phyloP scores from a whole-genome alignment of 2,888 invertebrate species.

The Morpho deidamia region DNA sequence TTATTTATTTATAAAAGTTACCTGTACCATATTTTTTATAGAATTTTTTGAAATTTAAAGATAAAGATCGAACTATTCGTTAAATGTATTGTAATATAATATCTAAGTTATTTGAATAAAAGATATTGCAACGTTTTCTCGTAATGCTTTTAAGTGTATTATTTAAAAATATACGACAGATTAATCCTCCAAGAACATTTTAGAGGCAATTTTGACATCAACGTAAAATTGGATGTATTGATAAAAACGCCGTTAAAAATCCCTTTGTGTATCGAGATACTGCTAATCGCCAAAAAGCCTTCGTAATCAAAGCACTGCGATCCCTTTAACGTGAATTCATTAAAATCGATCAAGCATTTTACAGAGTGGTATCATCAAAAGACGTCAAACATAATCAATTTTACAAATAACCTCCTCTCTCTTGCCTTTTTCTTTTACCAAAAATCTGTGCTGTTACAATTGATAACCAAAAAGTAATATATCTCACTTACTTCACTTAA shows the following conservation, averaged over 20 bases:
- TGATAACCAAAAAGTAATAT: not conserved
- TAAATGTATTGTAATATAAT: too few species aligned
- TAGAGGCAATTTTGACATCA: slow-evolving; percentile 1
- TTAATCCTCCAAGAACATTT: not conserved
- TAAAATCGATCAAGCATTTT: slow-evolving; percentile 61
- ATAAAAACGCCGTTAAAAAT: slow-evolving; percentile 17
- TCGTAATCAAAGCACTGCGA: slow-evolving; percentile 20
- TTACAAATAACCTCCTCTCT: slow-evolving; percentile 60
- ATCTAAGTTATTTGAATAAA: too few species aligned
- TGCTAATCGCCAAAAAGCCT: slow-evolving; percentile 51
- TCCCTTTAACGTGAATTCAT: slow-evolving; percentile 56
- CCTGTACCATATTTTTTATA: too few species aligned
- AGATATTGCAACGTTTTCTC: too few species aligned
- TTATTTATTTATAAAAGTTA: too few species aligned
- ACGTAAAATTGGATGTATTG: slow-evolving; percentile 12
- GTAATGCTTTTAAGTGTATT: too few species aligned
- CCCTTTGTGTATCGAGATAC: slow-evolving; percentile 48
- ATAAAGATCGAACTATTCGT: too few species aligned
- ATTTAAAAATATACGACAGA: too few species aligned
- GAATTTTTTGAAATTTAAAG: too few species aligned
- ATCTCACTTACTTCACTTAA: not conserved
- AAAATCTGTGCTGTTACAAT: slow-evolving; percentile 49
- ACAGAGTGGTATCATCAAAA: slow-evolving; percentile 56
- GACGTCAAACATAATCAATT: slow-evolving; percentile 74
- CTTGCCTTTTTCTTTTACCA: slow-evolving; percentile 59